Conservation (phyloP, 2,797 vertebrate genomes). For the Geotria australis region DNA sequence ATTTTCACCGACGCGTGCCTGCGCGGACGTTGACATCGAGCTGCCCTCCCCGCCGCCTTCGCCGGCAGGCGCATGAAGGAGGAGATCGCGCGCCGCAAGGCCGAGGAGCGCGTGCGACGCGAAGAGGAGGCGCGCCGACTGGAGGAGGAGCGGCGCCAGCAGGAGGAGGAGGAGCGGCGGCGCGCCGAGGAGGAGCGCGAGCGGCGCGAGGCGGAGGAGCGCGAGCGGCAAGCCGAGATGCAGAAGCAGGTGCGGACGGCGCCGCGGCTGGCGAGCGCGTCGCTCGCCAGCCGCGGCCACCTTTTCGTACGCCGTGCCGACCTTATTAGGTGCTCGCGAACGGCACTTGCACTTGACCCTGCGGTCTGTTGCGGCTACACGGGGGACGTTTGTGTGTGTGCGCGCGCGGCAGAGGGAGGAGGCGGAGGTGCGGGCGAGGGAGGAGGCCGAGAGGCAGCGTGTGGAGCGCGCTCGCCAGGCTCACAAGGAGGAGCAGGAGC, state of each 20-base stretch:
- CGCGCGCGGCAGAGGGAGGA: conserved; percentile 42
- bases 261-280: conserved; percentile 3
- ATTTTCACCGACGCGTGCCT: too few relatives aligned
- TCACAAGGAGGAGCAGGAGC: conserved; percentile 80
- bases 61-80: conserved; percentile 8
- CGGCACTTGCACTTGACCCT: too few relatives aligned
- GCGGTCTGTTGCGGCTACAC: too few relatives aligned
- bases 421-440: conserved; percentile 36
- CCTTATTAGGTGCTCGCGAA: too few relatives aligned
- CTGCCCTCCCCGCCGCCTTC: too few relatives aligned
- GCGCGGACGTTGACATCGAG: too few relatives aligned
- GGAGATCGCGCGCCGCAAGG: conserved; percentile 25
- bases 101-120: conserved; percentile 22
- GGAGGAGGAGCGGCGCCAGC: conserved; percentile 20
- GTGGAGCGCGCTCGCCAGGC: conserved; percentile 82
- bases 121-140: conserved; percentile 33
- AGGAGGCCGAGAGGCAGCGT: conserved; percentile 64
- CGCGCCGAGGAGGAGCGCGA: conserved; percentile 17
- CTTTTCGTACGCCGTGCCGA: neutral
- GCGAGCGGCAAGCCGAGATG: conserved; percentile 44
- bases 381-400: too few relatives aligned
- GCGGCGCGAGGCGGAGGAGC: conserved; percentile 40
- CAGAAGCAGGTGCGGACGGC: conserved; percentile 42
- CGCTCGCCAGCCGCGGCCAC: conserved; percentile 2
- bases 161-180: conserved; percentile 17